Evolutionary conservation across 2,113 vertebrate genomes (phyloP).

Genomic region (Ptilonorhynchus violaceus): DNA sequence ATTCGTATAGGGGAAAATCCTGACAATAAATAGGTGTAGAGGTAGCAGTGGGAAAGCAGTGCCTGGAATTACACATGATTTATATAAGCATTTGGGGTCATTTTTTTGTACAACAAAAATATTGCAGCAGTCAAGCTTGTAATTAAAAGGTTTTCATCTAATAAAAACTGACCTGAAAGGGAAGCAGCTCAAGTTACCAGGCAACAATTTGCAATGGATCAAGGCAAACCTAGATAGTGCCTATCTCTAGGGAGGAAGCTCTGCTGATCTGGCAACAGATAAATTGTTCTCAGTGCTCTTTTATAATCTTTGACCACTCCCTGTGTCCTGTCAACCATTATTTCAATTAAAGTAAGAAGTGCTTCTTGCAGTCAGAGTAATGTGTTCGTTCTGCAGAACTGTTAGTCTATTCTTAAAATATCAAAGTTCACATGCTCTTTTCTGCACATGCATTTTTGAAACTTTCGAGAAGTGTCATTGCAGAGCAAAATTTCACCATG

Average conservation of each 20-base stretch:
- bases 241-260: conserved; percentile 18
- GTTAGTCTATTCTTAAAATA: background rate
- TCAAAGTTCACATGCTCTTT: background rate
- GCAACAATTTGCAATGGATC: conserved; percentile 31
- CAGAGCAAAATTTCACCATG: background rate
- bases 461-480: background rate
- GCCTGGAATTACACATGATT: background rate
- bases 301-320: background rate
- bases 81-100: background rate
- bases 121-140: background rate
- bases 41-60: background rate
- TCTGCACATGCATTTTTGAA: background rate
- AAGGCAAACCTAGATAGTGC: conserved; percentile 27
- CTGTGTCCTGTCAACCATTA: background rate
- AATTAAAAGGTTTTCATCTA: conserved; percentile 38
- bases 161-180: conserved; percentile 30
- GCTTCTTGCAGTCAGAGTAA: background rate
- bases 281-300: background rate
- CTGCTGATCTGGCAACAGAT: conserved; percentile 13
- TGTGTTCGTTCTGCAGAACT: background rate
- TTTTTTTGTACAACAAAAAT: conserved; percentile 23
- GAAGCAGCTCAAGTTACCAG: conserved; percentile 18
- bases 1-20: background rate
- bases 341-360: background rate
- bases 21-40: background rate